A percentile compares a stretch with the other conserved stretches of the same genome.
These are phyloP conservation scores for Physella acuta DNA, from an alignment of 1,140 invertebrate genomes.

Conservation along the genomic window DNA sequence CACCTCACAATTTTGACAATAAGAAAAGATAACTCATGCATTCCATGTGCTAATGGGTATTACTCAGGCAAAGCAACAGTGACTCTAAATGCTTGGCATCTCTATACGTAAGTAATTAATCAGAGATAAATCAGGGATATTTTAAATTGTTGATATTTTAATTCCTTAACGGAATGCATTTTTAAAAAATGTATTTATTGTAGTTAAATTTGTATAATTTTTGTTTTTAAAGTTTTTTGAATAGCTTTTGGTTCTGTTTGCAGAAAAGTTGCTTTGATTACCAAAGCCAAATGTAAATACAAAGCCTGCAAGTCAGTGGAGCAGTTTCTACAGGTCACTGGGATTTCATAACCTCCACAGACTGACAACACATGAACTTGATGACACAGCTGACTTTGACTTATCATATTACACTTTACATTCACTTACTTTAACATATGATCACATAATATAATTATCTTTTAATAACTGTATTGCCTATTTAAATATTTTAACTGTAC, in stretches of 20 bases:
- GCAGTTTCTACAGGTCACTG: conserved; percentile 32
- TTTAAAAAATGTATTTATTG: neutral
- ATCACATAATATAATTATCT: no score
- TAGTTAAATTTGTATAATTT: neutral
- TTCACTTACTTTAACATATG: no score
- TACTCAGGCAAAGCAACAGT: conserved; percentile 39
- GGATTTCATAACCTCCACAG: no score
- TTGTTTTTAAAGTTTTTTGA: neutral
- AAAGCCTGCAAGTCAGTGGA: conserved; percentile 55
- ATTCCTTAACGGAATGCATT: neutral
- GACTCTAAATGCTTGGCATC: conserved; percentile 46
- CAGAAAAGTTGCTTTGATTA: conserved; percentile 52
- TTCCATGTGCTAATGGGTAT: conserved; percentile 44
- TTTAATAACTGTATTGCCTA: no score
- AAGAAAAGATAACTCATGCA: conserved; percentile 50
- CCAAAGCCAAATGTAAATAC: conserved; percentile 54
- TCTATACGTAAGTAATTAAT: conserved; percentile 48
- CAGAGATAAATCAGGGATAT: no score
- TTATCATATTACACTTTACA: no score
- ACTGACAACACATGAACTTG: no score
- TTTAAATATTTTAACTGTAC: no score
- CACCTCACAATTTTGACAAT: conserved; percentile 48
- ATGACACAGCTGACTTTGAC: no score
- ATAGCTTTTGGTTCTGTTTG: conserved; percentile 7
- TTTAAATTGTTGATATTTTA: no score